Conservation (phyloP, 2,888 invertebrate species). For the Machimus rusticus region DNA sequence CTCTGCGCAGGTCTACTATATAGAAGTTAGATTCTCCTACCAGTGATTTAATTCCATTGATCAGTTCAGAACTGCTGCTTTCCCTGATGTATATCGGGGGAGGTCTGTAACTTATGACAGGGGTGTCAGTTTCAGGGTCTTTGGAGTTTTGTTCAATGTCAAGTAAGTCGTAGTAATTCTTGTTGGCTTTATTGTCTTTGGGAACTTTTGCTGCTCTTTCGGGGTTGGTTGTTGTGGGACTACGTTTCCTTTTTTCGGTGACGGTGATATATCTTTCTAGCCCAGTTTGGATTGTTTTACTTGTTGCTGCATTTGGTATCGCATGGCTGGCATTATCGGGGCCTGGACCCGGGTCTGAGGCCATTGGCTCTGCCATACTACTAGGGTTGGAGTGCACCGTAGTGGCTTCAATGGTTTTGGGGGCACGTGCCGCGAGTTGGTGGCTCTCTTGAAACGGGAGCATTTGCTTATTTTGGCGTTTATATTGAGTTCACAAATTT, state of each 20-base stretch:
- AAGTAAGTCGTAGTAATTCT: background rate
- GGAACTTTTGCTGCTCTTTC: background rate
- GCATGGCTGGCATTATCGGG: no score
- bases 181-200: background rate
- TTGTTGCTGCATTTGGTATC: no score
- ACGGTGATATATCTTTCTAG: background rate
- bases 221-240: background rate
- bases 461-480: no score
- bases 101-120: background rate
- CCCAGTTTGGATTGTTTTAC: background rate
- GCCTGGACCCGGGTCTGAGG: no score
- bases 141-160: background rate
- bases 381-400: no score
- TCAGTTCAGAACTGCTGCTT: background rate
- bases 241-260: background rate
- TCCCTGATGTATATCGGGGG: constrained; percentile 1
- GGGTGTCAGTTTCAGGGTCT: background rate
- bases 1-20: background rate
- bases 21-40: background rate
- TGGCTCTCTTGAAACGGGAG: no score
- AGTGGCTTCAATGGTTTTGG: no score
- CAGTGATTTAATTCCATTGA: background rate
- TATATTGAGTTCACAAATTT: no score
- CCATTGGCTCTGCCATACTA: no score
- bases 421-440: no score